Percentiles rank a stretch among this genome's conserved stretches.
Conservation (phyloP, 2,113 vertebrate genomes). For the Piprites chloris region DNA sequence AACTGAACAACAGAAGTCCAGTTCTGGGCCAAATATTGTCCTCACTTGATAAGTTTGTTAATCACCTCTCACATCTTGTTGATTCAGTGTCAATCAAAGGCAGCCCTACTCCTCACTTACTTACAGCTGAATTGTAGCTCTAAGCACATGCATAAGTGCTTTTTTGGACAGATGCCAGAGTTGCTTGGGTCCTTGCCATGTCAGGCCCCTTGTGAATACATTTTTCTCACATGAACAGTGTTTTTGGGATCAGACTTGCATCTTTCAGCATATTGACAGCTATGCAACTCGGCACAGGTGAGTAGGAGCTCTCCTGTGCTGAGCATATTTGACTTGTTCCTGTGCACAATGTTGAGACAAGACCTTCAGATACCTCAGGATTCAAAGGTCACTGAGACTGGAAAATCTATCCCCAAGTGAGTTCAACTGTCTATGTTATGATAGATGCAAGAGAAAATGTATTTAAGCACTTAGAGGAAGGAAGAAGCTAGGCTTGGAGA, state of each 20-base stretch:
- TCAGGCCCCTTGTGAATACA: neutral
- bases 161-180: conserved; percentile 31
- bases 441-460: neutral
- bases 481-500: neutral
- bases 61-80: conserved; percentile 32
- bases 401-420: neutral
- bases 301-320: neutral
- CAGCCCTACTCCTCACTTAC: neutral
- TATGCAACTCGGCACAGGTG: neutral
- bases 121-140: conserved; percentile 28
- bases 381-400: neutral
- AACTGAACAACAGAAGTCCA: neutral
- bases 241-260: conserved; percentile 19
- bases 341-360: neutral
- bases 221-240: neutral
- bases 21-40: conserved; percentile 17
- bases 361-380: neutral
- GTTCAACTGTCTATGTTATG: neutral
- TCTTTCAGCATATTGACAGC: neutral
- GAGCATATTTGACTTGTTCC: neutral
- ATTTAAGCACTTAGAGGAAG: neutral
- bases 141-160: neutral
- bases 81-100: conserved; percentile 50
- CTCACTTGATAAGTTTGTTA: conserved; percentile 36
- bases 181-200: conserved; percentile 22